Evolutionary conservation across 64 coral and sea anemone species (phyloP).

Genomic region (Dendrophyllia cribrosa): DNA sequence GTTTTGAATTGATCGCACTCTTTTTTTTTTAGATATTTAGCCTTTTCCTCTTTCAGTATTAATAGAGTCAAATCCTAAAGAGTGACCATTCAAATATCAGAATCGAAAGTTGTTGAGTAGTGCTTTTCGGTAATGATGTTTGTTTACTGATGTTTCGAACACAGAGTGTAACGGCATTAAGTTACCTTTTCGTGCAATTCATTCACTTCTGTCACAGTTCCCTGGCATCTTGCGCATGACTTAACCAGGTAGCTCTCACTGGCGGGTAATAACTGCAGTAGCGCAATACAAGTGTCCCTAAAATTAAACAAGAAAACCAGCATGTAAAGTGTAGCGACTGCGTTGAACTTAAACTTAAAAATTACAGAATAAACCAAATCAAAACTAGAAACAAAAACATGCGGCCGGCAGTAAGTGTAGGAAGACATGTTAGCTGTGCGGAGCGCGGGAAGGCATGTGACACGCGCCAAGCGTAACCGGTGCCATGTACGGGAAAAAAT

Average conservation of each 20-base stretch:
- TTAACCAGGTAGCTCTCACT: slow-evolving; percentile 72
- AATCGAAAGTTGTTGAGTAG: no score
- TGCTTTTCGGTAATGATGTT: no score
- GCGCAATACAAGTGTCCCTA: slow-evolving; percentile 77
- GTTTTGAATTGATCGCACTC: no score
- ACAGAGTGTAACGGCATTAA: background rate
- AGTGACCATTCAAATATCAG: no score
- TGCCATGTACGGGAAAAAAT: background rate
- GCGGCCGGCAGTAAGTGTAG: background rate
- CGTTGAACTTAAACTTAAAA: no score
- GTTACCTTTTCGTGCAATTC: slow-evolving; percentile 96
- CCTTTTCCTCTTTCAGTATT: no score
- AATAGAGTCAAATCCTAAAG: no score
- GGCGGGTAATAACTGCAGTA: slow-evolving; percentile 65
- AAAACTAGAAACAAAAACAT: background rate
- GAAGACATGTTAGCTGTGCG: background rate
- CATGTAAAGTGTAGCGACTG: background rate
- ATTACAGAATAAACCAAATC: background rate
- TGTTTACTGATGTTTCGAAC: no score
- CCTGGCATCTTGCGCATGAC: slow-evolving; percentile 84
- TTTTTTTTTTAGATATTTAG: no score
- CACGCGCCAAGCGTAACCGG: background rate
- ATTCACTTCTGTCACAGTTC: slow-evolving; percentile 74
- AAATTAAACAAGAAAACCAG: background rate
- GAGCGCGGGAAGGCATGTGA: background rate